Base-by-base conservation (phyloP, 2,113 vertebrate genomes). In the Daphoenositta chrysoptera region DNA sequence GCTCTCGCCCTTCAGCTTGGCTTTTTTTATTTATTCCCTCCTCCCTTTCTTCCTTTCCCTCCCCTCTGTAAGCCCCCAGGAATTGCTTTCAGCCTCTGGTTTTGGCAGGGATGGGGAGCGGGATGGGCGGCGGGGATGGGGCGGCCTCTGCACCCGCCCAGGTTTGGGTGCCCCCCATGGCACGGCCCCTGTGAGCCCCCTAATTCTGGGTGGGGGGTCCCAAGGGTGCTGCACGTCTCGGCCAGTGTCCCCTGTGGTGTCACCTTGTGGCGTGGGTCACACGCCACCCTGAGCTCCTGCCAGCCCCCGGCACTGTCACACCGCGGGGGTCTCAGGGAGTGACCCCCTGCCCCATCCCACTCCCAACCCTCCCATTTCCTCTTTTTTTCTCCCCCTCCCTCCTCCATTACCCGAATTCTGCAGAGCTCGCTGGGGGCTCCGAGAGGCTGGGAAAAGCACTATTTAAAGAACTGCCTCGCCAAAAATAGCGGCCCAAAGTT, bases 31-130 rank as follows among this genome's bases (percentile, higher is more conserved):
- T 27, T 39, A 44, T 15, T 11, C 19, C 44, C 31, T n/a, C 10
- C 4, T 9, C 35, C 17, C 5, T 1, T 1, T 42, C 22, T 82
- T 72, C 80, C 85, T 73, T 54, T 22, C 56, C 78, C 60, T 91
- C 82, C 96, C 28, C 48, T 92, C 98, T 98, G 98, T 97, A 98
- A 98, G 98, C 97, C 97, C 97, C 94, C 97, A 92, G 97, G 98
- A 98, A 98, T 98, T 98, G 98, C 88, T 97, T 96, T 93, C 86
- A 86, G 77, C 53, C 90, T 85, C 87, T 57, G 7, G 15, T 95
- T 95, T 89, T 84, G 90, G 94, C 48, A 65, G 83, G 72, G 73
- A 83, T 72, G 90, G 83, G 69, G 83, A 63, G 91, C 20, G 35
- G 87, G 89, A 78, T 30, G 82, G n/a, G 48, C 27, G 33, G 11